Evolutionary conservation across 2,888 invertebrate genomes (phyloP).

Genomic region (Girardia tigrina): DNA sequence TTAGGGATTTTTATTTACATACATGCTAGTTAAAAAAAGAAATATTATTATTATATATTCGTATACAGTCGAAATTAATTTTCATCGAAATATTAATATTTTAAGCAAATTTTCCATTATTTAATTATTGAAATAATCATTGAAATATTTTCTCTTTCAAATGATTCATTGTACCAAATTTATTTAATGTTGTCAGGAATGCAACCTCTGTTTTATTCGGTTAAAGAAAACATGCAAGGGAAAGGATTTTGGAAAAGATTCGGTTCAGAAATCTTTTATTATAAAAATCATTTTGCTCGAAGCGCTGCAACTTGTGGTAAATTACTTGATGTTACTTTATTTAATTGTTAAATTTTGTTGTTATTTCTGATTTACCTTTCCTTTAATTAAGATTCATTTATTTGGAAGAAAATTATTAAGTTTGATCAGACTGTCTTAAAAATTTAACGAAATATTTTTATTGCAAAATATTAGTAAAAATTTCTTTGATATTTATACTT

Average conservation of each 20-base stretch:
- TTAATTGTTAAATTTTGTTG: too few species aligned
- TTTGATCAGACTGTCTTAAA: too few species aligned
- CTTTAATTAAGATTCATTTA: too few species aligned
- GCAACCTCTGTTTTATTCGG: constrained; percentile 74
- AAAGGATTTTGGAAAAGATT: constrained; percentile 59
- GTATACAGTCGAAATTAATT: neutral
- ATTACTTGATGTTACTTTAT: neutral
- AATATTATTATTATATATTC: neutral
- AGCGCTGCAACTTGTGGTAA: constrained; percentile 27
- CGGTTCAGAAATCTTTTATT: constrained; percentile 68
- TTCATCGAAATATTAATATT: neutral
- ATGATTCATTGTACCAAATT: neutral
- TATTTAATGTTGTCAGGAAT: constrained; percentile 54
- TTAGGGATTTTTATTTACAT: too few species aligned
- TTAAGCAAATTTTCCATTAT: neutral
- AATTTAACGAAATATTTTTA: too few species aligned
- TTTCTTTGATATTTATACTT: too few species aligned
- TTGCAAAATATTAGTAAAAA: too few species aligned
- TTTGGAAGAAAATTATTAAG: too few species aligned
- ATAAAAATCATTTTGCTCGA: constrained; percentile 56
- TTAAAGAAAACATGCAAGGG: constrained; percentile 57
- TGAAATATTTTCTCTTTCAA: too few species aligned
- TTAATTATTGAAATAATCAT: too few species aligned
- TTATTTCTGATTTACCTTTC: too few species aligned
- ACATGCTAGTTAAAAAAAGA: too few species aligned